Conservation (phyloP, 1,140 invertebrate genomes). For the Drosophila pruinosa region DNA sequence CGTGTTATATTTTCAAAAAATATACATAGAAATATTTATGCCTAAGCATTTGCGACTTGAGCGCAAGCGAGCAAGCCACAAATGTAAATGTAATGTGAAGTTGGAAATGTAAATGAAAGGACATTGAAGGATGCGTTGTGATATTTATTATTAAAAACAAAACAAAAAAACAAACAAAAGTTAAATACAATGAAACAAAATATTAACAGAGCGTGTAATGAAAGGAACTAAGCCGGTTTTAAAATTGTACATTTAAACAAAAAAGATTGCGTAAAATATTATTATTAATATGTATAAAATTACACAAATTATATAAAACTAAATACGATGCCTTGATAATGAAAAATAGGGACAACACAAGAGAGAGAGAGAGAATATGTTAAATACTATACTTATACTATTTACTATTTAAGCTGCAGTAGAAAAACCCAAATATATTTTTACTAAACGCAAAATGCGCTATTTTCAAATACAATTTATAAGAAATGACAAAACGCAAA, state of each 20-base stretch:
- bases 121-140: constrained; percentile 75
- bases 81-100: constrained; percentile 17
- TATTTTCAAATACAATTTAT: constrained; percentile 78
- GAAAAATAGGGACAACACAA: constrained; percentile 27
- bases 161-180: constrained; percentile 45
- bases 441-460: constrained; percentile 77
- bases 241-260: constrained; percentile 78
- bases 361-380: constrained; percentile 63
- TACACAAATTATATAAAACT: constrained; percentile 33
- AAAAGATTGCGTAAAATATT: constrained; percentile 28
- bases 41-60: constrained; percentile 40
- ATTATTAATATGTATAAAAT: background rate
- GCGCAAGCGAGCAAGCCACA: background rate
- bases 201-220: constrained; percentile 64
- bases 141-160: constrained; percentile 80
- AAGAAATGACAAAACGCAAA: constrained; percentile 74
- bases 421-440: constrained; percentile 79
- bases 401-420: constrained; percentile 64
- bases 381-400: constrained; percentile 59
- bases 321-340: constrained; percentile 70
- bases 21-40: constrained; percentile 57
- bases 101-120: constrained; percentile 23
- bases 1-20: constrained; percentile 75
- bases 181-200: constrained; percentile 38
- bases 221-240: constrained; percentile 78